Percentiles rank a stretch among this genome's conserved stretches.
phyloP scores from a whole-genome alignment of 2,888 invertebrate genomes.

The Nomada ruficornis region DNA sequence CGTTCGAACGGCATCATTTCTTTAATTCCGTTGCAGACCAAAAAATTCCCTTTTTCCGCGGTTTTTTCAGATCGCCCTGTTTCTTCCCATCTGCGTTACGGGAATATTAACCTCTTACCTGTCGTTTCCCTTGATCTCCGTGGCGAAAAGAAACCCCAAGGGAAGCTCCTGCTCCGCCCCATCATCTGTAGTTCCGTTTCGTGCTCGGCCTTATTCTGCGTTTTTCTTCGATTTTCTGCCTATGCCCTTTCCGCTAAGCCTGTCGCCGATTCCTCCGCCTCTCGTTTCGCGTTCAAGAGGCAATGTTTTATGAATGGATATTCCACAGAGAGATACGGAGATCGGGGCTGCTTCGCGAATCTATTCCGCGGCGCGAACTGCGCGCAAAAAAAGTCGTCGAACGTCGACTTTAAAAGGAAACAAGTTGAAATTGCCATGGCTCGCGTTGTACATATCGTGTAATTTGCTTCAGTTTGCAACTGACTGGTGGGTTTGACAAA shows the following conservation, averaged over 20 bases:
- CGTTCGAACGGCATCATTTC: conserved; percentile 15
- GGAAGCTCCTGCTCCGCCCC: neutral
- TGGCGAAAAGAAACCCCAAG: conserved; percentile 3
- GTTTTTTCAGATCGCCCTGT: neutral
- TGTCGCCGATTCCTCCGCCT: conserved; percentile 9
- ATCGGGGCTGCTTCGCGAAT: conserved; percentile 26
- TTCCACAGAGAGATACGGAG: conserved; percentile 9
- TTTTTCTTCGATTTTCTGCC: conserved; percentile 9
- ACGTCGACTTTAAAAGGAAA: conserved; percentile 28
- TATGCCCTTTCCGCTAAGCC: conserved; percentile 1
- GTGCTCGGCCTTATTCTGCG: neutral
- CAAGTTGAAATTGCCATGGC: conserved; percentile 18
- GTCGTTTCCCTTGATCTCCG: conserved; percentile 10
- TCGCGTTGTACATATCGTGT: neutral
- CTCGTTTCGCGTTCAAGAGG: conserved; percentile 23
- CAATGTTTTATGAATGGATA: conserved; percentile 38
- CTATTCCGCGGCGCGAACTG: conserved; percentile 17
- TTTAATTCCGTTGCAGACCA: conserved; percentile 14
- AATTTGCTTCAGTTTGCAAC: conserved; percentile 18
- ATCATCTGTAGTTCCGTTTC: conserved; percentile 17
- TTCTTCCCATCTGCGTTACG: neutral
- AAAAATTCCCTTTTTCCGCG: neutral
- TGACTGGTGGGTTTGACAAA: neutral
- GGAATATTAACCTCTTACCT: conserved; percentile 24
- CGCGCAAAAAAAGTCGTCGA: conserved; percentile 10